Conservation (phyloP, 2,113 vertebrate genomes). For the Crotalus viridis region DNA sequence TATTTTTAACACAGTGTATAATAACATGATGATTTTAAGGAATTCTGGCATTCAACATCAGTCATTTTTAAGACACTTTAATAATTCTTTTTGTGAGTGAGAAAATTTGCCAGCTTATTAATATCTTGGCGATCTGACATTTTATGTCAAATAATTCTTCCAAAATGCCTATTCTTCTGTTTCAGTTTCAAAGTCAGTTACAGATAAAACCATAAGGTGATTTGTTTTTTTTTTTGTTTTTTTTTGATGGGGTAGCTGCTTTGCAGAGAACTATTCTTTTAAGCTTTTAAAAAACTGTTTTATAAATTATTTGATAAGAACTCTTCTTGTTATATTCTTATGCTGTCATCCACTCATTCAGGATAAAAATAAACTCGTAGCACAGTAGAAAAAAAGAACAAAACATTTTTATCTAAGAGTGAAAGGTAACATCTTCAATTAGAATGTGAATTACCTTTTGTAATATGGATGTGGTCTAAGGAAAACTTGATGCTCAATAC, state of each 20-base stretch:
- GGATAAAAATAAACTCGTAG: constrained; percentile 53
- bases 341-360: constrained; percentile 44
- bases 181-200: constrained; percentile 12
- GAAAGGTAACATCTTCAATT: constrained; percentile 57
- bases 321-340: constrained; percentile 1
- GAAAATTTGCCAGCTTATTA: constrained; percentile 42
- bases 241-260: constrained; percentile 3
- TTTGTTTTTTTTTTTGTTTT: neutral
- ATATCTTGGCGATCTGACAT: constrained; percentile 24
- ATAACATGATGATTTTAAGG: constrained; percentile 37
- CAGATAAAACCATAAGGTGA: constrained; percentile 18
- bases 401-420: constrained; percentile 54
- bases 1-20: constrained; percentile 6
- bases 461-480: constrained; percentile 48
- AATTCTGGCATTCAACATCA: constrained; percentile 31
- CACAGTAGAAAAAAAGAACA: constrained; percentile 50
- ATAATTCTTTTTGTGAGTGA: constrained; percentile 47
- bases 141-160: constrained; percentile 46
- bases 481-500: constrained; percentile 52
- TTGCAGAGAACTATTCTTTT: constrained; percentile 24
- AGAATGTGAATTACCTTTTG: constrained; percentile 52
- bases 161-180: neutral
- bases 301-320: constrained; percentile 39
- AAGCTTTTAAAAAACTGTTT: constrained; percentile 20
- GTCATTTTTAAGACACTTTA: constrained; percentile 31